Conservation (phyloP, 2,113 vertebrate species). For the Salvelinus sp. region DNA sequence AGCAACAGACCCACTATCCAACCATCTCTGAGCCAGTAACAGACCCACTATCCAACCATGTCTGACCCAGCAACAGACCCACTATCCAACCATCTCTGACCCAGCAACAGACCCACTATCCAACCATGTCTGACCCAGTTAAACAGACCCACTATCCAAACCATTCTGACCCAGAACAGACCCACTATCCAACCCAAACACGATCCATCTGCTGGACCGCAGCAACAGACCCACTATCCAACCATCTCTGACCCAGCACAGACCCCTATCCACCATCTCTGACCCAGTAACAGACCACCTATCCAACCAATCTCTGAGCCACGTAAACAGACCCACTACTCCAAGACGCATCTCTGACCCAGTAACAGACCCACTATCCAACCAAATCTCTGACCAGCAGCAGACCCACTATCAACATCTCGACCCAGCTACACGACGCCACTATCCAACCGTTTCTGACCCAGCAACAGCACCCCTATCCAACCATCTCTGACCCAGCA, state of each 20-base stretch:
- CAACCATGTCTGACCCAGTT: too few species aligned
- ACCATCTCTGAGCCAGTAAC: background rate
- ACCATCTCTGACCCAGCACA: too few species aligned
- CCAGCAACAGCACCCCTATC: background rate
- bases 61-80: constrained; percentile 11
- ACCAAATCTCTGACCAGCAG: background rate
- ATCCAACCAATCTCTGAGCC: too few species aligned
- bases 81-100: background rate
- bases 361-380: constrained; percentile 16
- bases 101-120: background rate
- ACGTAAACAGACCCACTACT: too few species aligned
- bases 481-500: too few species aligned
- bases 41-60: constrained; percentile 11
- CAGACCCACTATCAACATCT: constrained; percentile 9
- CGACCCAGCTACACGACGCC: background rate
- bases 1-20: background rate
- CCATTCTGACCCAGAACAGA: too few species aligned
- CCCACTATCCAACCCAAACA: too few species aligned
- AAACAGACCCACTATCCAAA: background rate
- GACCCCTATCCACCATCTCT: too few species aligned
- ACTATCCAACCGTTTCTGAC: background rate
- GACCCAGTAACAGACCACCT: too few species aligned
- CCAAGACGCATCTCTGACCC: background rate
- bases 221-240: too few species aligned
- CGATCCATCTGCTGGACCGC: too few species aligned